Conservation (phyloP, 2,797 vertebrate genomes). For the Darevskia mixta region DNA sequence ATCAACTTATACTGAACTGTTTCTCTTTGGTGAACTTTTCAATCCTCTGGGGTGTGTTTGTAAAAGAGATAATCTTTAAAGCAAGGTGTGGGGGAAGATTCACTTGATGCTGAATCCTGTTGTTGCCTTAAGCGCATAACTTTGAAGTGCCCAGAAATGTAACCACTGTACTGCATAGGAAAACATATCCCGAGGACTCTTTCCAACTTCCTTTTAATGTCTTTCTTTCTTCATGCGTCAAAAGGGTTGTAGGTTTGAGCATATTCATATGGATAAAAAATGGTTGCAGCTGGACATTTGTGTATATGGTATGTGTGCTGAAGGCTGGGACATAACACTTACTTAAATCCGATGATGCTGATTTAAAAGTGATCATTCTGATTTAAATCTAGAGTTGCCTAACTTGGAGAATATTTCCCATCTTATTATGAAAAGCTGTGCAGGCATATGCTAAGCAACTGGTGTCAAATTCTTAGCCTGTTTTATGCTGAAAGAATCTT, state of each 20-base stretch:
- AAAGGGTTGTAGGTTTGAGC: conserved; percentile 24
- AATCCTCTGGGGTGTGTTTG: conserved; percentile 43
- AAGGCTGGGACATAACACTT: neutral
- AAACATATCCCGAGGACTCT: conserved; percentile 45
- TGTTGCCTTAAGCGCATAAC: conserved; percentile 60
- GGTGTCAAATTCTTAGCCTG: neutral
- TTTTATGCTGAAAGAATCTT: neutral
- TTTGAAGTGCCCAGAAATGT: conserved; percentile 73
- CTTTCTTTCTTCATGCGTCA: conserved; percentile 53
- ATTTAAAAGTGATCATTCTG: neutral
- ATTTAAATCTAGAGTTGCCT: neutral
- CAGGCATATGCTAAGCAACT: neutral
- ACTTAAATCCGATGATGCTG: neutral
- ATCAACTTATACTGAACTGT: conserved; percentile 51
- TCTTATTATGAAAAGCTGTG: neutral
- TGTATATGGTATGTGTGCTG: neutral
- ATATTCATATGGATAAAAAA: conserved; percentile 61
- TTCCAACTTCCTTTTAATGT: conserved; percentile 65
- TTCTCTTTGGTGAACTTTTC: conserved; percentile 42
- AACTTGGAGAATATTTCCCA: neutral
- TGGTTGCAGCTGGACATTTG: neutral
- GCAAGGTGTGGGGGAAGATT: conserved; percentile 66
- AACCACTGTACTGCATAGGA: conserved; percentile 59
- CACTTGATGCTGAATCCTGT: conserved; percentile 60
- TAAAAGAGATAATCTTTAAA: conserved; percentile 56